Base-by-base conservation (phyloP, 2,113 vertebrate species). In the Solea solea region DNA sequence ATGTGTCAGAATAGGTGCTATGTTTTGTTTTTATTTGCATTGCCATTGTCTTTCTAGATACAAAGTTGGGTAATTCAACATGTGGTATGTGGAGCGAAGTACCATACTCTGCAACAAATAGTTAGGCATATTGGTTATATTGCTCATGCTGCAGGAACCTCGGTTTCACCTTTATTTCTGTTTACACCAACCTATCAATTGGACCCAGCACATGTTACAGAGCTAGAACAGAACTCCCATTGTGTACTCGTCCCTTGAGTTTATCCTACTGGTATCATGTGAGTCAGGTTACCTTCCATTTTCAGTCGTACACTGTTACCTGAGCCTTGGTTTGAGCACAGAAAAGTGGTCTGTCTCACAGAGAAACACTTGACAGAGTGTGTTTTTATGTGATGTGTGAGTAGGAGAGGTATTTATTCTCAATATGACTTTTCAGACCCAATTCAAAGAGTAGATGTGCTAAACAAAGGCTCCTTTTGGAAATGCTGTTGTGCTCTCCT, bases 261-360 rank as follows among this genome's bases (percentile, higher is more conserved):
- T 70, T 61, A 57, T 83, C 82, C 87, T 82, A 81, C 70, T 72
- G 79, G 81, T 80, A 64, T 72, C 53, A 51, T 78, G 73, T 86
- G 91, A 86, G 74, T 93, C 92, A 39, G 86, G 87, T 94, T 94
- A 92, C 92, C 64, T 49, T 52, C 68, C 68, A 84, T 75, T 82
- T 64, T 58, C 58, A 72, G 80, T 69, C 82, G 51, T 61, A 51
- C 70, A 10, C 65, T 79, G 92, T 91, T 88, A 94, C 86, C 89
- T 80, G 91, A 93, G 85, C 87, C 77, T 61, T 2, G 45, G 67
- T 78, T 48, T 69, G 76, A 74, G 68, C 74, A 72, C 41, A 60
- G 77, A 62, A 64, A 81, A 74, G 76, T 63, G 57, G 68, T 68
- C 60, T 54, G 58, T 74, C 76, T 82, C 69, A 81, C 15, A 60